Conservation (phyloP, 2,888 invertebrate genomes). For the Agrypnus murinus region DNA sequence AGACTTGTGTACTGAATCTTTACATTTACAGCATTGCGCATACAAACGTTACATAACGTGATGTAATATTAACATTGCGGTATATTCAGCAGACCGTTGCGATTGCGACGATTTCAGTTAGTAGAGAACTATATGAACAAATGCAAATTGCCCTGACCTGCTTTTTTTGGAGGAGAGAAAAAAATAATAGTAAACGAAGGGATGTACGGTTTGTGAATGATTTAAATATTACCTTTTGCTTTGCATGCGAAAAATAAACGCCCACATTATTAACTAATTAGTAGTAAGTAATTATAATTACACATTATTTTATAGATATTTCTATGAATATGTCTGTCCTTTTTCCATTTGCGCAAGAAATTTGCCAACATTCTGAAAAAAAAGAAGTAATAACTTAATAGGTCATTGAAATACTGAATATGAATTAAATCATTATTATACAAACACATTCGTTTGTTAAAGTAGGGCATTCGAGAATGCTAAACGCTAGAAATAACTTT, state of each 20-base stretch:
- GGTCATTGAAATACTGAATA: conserved; percentile 18
- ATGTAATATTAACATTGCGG: conserved; percentile 62
- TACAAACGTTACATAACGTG: conserved; percentile 47
- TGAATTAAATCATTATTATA: not conserved
- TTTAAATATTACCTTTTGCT: conserved; percentile 10
- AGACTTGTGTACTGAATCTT: conserved; percentile 33
- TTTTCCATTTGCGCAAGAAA: too few relatives aligned
- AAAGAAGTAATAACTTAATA: conserved; percentile 1
- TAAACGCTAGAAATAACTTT: conserved; percentile 12
- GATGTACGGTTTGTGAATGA: conserved; percentile 17
- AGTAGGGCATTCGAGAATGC: conserved; percentile 8
- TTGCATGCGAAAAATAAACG: too few relatives aligned
- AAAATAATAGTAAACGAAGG: conserved; percentile 20
- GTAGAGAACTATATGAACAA: conserved; percentile 31
- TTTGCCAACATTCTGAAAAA: too few relatives aligned
- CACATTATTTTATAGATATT: too few relatives aligned
- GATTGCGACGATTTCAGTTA: conserved; percentile 59
- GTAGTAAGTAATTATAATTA: too few relatives aligned
- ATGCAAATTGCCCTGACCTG: conserved; percentile 44
- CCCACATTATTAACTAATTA: too few relatives aligned
- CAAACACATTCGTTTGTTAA: conserved; percentile 1
- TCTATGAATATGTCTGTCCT: too few relatives aligned
- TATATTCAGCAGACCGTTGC: conserved; percentile 60
- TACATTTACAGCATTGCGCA: conserved; percentile 47
- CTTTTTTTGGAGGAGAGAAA: conserved; percentile 17